Evolutionary conservation across 2,888 invertebrate genomes (phyloP).

Genomic region (Loripinus fragilis): DNA sequence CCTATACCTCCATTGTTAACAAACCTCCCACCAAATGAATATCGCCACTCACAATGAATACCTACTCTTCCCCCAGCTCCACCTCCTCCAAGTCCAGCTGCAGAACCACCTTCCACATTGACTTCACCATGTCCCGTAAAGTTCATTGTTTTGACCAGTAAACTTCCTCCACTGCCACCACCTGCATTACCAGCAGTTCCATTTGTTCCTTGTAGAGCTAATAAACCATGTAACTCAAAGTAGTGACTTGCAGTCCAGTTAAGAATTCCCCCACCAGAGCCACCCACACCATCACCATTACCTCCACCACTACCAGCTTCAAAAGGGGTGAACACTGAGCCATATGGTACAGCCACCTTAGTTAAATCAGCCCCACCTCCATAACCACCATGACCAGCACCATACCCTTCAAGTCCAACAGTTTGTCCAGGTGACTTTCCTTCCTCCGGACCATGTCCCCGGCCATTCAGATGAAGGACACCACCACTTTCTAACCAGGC

Average conservation of each 20-base stretch:
- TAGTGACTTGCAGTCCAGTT: constrained; percentile 69
- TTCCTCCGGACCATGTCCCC: constrained; percentile 58
- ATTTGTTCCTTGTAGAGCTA: constrained; percentile 65
- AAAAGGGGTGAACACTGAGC: constrained; percentile 63
- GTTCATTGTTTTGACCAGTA: constrained; percentile 70
- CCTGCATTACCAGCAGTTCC: constrained; percentile 66
- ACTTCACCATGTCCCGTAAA: constrained; percentile 76
- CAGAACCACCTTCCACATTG: constrained; percentile 67
- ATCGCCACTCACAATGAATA: constrained; percentile 72
- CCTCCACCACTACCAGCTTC: constrained; percentile 73
- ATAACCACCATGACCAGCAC: constrained; percentile 73
- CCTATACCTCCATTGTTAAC: constrained; percentile 68
- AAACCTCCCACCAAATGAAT: constrained; percentile 70
- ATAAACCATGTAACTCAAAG: constrained; percentile 71
- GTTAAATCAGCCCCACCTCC: constrained; percentile 65
- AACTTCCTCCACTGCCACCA: constrained; percentile 74
- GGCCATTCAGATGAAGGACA: constrained; percentile 71
- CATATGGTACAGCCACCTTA: constrained; percentile 63
- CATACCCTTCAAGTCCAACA: constrained; percentile 61
- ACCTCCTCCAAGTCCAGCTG: constrained; percentile 63
- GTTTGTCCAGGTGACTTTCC: constrained; percentile 68
- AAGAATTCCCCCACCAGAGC: constrained; percentile 71
- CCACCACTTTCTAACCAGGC: constrained; percentile 76
- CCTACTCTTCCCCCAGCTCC: constrained; percentile 72
- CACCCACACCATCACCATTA: constrained; percentile 68